Percentiles rank a stretch among this genome's conserved stretches.
These are phyloP conservation scores for Scaptodrosophila lebanonensis DNA, from an alignment of 1,140 invertebrate species.

Conservation along the genomic window DNA sequence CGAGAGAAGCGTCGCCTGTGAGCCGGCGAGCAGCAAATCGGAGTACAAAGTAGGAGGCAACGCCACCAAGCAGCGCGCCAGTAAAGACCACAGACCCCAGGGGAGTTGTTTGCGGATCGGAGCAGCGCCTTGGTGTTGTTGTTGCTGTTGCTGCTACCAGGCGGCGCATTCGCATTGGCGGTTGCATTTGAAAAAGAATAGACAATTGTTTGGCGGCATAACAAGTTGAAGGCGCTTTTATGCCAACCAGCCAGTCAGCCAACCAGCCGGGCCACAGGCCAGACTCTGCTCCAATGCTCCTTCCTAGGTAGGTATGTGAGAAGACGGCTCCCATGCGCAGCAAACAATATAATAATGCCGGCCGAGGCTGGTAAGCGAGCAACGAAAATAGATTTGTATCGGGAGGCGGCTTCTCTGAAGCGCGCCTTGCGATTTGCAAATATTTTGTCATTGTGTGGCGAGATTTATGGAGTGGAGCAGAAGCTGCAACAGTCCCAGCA, in stretches of 20 bases:
- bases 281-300: not conserved
- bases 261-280: not conserved
- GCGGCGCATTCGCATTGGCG: constrained; percentile 35
- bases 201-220: constrained; percentile 70
- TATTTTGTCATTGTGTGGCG: constrained; percentile 76
- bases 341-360: constrained; percentile 72
- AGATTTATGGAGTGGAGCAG: constrained; percentile 74
- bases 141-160: constrained; percentile 29
- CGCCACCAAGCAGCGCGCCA: constrained; percentile 6
- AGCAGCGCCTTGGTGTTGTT: constrained; percentile 23
- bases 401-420: constrained; percentile 73
- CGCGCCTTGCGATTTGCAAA: constrained; percentile 76
- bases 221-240: constrained; percentile 60
- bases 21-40: constrained; percentile 12
- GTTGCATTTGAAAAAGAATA: constrained; percentile 66
- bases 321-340: not conserved
- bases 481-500: constrained; percentile 12
- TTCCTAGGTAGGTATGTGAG: not conserved
- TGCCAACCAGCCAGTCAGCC: constrained; percentile 21
- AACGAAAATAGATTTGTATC: constrained; percentile 77
- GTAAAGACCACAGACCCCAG: constrained; percentile 14
- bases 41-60: not conserved
- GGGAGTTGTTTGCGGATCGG: constrained; percentile 25
- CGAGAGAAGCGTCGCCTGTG: constrained; percentile 5
- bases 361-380: constrained; percentile 19